Conservation (phyloP, 2,888 invertebrate species). For the Athetis lepigone region DNA sequence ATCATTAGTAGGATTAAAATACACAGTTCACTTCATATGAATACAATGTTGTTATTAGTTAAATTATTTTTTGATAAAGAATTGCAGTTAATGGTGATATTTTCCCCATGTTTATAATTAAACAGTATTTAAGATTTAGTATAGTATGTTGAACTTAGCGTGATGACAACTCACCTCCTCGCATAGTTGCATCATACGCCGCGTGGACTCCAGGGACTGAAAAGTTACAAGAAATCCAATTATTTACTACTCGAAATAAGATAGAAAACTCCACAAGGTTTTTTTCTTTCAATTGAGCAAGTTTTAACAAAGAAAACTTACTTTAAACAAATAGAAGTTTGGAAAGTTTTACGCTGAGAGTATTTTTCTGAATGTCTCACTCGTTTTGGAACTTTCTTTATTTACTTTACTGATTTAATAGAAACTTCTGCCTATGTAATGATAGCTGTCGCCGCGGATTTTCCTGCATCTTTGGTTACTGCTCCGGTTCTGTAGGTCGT, state of each 20-base stretch:
- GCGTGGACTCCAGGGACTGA: constrained; percentile 97
- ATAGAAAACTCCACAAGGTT: constrained; percentile 22
- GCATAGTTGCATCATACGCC: constrained; percentile 97
- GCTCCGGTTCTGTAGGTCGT: no score
- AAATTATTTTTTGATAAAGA: constrained; percentile 6
- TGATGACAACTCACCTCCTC: constrained; percentile 94
- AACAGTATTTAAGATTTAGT: no score
- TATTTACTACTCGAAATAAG: constrained; percentile 24
- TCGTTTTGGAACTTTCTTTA: constrained; percentile 16
- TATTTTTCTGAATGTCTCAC: constrained; percentile 4
- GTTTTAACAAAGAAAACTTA: constrained; percentile 37
- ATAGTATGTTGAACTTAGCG: constrained; percentile 15
- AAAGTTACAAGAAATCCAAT: constrained; percentile 78
- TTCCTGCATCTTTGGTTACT: no score
- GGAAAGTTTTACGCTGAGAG: constrained; percentile 7
- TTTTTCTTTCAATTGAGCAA: constrained; percentile 28
- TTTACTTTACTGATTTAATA: constrained; percentile 15
- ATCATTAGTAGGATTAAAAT: constrained; percentile 31
- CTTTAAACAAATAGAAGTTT: constrained; percentile 16
- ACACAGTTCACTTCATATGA: constrained; percentile 15
- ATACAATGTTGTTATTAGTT: constrained; percentile 12
- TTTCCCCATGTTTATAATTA: constrained; percentile 22
- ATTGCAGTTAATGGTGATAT: constrained; percentile 23
- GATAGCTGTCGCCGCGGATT: no score
- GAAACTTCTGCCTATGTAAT: background rate